Evolutionary conservation across 2,113 vertebrate genomes (phyloP).

Genomic region (Axis porcinus): DNA sequence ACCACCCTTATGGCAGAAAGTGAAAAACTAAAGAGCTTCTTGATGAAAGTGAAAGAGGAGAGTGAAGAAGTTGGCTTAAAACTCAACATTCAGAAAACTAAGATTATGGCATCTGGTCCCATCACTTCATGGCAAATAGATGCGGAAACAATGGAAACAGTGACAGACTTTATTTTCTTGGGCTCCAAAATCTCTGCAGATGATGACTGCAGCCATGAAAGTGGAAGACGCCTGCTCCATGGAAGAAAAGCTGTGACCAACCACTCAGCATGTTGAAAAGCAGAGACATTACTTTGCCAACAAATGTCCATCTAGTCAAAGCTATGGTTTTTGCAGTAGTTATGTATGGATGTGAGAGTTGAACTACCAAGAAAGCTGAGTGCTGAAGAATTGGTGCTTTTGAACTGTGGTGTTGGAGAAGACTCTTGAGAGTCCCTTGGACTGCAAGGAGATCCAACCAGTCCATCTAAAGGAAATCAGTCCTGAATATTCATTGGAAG

Average conservation of each 20-base stretch:
- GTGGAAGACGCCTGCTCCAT: not conserved
- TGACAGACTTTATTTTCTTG: not conserved
- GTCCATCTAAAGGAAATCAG: not conserved
- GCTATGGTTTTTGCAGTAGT: not conserved
- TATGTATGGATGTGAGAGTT: not conserved
- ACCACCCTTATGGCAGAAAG: not conserved
- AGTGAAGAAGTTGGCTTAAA: not conserved
- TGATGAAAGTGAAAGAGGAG: not conserved
- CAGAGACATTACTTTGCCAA: not conserved
- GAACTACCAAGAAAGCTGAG: not conserved
- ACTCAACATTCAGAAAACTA: not conserved
- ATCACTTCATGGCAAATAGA: not conserved
- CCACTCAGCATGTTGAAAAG: not conserved
- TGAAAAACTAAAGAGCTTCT: not conserved
- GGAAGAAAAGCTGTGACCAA: not conserved
- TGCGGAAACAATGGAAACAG: not conserved
- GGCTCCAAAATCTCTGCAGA: not conserved
- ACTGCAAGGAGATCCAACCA: not conserved
- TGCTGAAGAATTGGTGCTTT: not conserved
- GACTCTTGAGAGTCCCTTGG: not conserved
- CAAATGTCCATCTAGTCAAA: not conserved
- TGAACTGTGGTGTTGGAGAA: not conserved
- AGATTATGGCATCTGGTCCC: not conserved
- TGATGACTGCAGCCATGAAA: not conserved
- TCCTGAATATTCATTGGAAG: not conserved